Evolutionary conservation across 1,140 invertebrate species (phyloP).

Genomic region (Akabosia matsudoensis): DNA sequence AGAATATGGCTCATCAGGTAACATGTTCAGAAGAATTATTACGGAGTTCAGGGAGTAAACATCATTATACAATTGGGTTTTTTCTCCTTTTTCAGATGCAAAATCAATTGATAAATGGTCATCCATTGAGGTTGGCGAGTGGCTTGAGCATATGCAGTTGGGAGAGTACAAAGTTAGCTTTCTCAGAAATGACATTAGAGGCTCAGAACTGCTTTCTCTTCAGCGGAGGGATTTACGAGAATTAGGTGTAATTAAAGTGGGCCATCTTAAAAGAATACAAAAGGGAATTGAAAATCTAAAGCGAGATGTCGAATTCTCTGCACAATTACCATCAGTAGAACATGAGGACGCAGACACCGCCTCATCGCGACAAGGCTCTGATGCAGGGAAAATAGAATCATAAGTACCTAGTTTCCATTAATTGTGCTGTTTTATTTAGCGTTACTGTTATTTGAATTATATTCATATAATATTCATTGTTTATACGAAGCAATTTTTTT

Average conservation of each 20-base stretch:
- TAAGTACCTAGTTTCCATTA: no score
- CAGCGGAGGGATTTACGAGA: conserved; percentile 83
- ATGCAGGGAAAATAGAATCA: no score
- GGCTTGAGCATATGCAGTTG: conserved; percentile 83
- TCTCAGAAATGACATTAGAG: conserved; percentile 83
- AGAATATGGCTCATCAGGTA: conserved; percentile 39
- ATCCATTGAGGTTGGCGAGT: conserved; percentile 61
- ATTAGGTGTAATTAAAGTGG: conserved; percentile 84
- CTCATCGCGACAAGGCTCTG: neutral
- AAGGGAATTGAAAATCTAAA: conserved; percentile 82
- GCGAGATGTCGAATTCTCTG: neutral
- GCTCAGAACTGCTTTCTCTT: conserved; percentile 79
- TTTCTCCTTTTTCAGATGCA: conserved; percentile 29
- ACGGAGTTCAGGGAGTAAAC: neutral
- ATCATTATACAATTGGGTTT: conserved; percentile 18
- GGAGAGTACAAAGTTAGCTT: conserved; percentile 78
- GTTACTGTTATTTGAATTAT: no score
- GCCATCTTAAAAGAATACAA: conserved; percentile 89
- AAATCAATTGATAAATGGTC: conserved; percentile 55
- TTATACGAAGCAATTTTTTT: no score
- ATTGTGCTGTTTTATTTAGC: no score
- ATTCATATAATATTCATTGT: no score
- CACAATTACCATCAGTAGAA: neutral
- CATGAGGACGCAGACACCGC: neutral
- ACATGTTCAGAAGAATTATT: neutral